Conservation (phyloP, 1,140 invertebrate genomes). For the Zaprionus africanus region DNA sequence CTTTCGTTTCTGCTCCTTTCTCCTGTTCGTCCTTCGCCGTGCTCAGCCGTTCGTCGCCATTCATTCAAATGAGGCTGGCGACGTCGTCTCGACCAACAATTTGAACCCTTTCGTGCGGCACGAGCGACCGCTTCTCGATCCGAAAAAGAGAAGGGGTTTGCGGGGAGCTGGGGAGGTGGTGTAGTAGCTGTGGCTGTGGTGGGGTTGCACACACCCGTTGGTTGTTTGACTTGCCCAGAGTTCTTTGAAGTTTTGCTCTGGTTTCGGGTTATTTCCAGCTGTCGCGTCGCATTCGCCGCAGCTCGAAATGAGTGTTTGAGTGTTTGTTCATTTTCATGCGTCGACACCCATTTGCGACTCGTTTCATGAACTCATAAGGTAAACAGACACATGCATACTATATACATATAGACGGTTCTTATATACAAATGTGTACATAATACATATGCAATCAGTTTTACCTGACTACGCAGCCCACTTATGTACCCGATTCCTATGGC, state of each 20-base stretch:
- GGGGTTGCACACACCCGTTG: slow-evolving; percentile 26
- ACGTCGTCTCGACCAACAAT: slow-evolving; percentile 59
- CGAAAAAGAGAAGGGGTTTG: background rate
- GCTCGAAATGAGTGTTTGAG: slow-evolving; percentile 73
- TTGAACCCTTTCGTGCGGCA: slow-evolving; percentile 72
- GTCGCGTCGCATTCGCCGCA: slow-evolving; percentile 10
- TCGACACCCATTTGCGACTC: slow-evolving; percentile 73
- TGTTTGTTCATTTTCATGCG: slow-evolving; percentile 78
- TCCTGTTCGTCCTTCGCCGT: background rate
- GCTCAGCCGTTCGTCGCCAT: slow-evolving; percentile 22
- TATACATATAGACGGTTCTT: background rate
- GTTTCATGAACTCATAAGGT: slow-evolving; percentile 29
- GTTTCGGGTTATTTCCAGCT: slow-evolving; percentile 4
- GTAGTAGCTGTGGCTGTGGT: slow-evolving; percentile 7
- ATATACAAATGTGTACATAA: background rate
- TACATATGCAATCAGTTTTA: background rate
- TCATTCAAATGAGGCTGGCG: slow-evolving; percentile 72
- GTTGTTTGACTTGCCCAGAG: slow-evolving; percentile 26
- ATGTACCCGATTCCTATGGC: too few relatives aligned
- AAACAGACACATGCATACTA: background rate
- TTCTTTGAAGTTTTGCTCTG: slow-evolving; percentile 42
- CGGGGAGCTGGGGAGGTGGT: background rate
- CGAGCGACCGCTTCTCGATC: slow-evolving; percentile 15
- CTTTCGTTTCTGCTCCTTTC: background rate
- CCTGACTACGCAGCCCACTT: background rate